These are phyloP conservation scores for Pipistrellus kuhlii DNA, from an alignment of 2,797 vertebrate species.

Conservation along the genomic window DNA sequence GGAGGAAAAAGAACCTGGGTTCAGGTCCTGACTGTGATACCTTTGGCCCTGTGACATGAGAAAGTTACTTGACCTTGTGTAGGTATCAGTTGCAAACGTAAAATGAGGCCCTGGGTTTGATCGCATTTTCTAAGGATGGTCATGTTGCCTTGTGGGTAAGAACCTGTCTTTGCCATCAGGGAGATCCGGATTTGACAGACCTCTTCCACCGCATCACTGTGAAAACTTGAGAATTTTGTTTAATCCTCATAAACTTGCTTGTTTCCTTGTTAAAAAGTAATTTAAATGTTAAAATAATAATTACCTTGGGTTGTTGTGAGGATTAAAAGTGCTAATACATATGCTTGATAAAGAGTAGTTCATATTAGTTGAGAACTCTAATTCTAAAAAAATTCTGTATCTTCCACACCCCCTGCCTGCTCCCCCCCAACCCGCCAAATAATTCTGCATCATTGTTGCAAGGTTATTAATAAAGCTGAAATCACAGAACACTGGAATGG, in stretches of 20 bases:
- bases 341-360: constrained; percentile 25
- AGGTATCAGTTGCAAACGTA: not conserved
- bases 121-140: not conserved
- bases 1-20: not conserved
- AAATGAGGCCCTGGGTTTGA: not conserved
- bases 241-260: not conserved
- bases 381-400: not conserved
- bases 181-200: not conserved
- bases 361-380: not conserved
- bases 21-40: not conserved
- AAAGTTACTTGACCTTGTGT: not conserved
- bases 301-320: not conserved
- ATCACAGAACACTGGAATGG: not conserved
- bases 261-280: constrained; percentile 25
- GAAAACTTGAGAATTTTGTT: constrained; percentile 12
- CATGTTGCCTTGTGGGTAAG: not conserved
- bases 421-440: not conserved
- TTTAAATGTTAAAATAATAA: constrained; percentile 17
- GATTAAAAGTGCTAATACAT: not conserved
- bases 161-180: not conserved
- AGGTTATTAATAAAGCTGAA: not conserved
- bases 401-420: fast-evolving
- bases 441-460: not conserved
- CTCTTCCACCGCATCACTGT: not conserved
- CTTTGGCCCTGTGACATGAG: not conserved